phyloP scores from a whole-genome alignment of 2,113 vertebrate species.

The Apodemus sylvaticus region DNA sequence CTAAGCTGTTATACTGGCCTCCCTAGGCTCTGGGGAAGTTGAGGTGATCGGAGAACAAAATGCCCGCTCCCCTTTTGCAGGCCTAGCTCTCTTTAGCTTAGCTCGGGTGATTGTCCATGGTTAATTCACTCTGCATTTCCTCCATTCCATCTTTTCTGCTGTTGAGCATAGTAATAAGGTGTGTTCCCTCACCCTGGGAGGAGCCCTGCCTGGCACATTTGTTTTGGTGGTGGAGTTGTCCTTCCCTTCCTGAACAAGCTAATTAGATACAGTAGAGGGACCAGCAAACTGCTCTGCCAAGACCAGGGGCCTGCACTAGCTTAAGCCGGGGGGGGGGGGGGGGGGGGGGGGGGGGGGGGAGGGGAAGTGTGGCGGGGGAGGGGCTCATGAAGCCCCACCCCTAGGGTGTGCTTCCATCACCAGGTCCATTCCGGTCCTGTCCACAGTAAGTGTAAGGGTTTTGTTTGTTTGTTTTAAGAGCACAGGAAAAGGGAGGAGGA shows the following conservation, averaged over 20 bases:
- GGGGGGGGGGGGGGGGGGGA: no score
- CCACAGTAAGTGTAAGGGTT: not conserved
- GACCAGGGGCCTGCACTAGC: not conserved
- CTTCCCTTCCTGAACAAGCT: not conserved
- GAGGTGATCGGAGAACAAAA: not conserved
- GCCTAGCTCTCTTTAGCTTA: not conserved
- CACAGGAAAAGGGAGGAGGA: not conserved
- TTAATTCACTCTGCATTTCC: not conserved
- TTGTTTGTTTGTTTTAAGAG: not conserved
- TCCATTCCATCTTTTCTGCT: not conserved
- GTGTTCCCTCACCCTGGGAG: rapidly evolving
- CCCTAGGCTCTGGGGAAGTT: not conserved
- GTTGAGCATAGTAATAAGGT: not conserved
- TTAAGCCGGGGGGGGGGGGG: not conserved
- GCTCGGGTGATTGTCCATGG: not conserved
- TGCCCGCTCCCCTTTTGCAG: not conserved
- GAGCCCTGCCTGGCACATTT: not conserved
- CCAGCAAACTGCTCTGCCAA: not conserved
- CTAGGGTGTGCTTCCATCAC: not conserved
- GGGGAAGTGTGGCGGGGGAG: not conserved
- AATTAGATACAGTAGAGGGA: not conserved
- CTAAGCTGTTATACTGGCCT: not conserved
- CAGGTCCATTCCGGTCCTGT: no score
- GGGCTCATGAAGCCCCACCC: not conserved
- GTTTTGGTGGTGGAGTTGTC: not conserved